A percentile compares a stretch with the other conserved stretches of the same genome.
Evolutionary conservation across 2,113 vertebrate species (phyloP).

Genomic region (Hystrix brachyura): DNA sequence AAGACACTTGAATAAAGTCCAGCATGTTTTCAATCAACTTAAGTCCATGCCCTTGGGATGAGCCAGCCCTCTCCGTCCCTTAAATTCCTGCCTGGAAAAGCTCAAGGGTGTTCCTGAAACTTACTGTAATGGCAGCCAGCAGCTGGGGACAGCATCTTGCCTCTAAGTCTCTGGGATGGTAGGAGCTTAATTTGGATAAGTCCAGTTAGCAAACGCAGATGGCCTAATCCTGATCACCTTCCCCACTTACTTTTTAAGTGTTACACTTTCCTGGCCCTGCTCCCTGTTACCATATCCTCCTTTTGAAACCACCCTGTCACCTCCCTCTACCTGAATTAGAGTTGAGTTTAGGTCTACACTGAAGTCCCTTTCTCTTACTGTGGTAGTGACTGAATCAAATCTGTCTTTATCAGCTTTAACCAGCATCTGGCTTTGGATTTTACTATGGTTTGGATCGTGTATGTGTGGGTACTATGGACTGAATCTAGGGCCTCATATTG

Average conservation of each 20-base stretch:
- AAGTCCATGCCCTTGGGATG: background rate
- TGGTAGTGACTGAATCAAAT: background rate
- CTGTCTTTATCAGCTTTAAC: background rate
- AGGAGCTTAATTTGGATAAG: background rate
- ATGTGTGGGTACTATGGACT: background rate
- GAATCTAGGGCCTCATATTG: background rate
- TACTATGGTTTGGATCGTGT: background rate
- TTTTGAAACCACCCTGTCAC: background rate
- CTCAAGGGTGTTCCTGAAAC: background rate
- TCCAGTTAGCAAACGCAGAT: background rate
- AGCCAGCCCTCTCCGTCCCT: background rate
- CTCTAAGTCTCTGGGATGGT: background rate
- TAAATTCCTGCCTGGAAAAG: background rate
- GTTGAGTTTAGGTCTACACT: background rate
- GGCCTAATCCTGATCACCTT: background rate
- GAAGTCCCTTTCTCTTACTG: background rate
- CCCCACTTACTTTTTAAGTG: background rate
- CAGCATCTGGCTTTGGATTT: background rate
- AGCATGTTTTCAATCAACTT: background rate
- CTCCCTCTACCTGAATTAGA: background rate
- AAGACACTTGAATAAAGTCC: background rate
- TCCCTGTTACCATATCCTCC: too few species aligned
- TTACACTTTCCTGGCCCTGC: background rate
- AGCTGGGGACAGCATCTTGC: fast-evolving
- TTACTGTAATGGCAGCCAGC: background rate